Evolutionary conservation across 2,113 vertebrate species (phyloP).

Genomic region (Dunckerocampus dactyliophorus): DNA sequence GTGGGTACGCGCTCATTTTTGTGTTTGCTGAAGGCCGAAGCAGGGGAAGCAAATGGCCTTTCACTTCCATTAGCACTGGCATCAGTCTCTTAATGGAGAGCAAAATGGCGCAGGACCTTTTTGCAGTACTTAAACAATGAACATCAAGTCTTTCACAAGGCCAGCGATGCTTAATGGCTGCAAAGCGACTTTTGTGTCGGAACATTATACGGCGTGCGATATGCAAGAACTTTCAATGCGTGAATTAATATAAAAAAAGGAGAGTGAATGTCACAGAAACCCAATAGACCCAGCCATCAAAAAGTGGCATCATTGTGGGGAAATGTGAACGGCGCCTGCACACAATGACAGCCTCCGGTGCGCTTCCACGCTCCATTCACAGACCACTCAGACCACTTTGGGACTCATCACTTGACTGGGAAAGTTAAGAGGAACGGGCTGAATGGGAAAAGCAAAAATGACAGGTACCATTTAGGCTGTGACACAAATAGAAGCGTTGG

Average conservation of each 20-base stretch:
- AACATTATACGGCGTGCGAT: constrained; percentile 37
- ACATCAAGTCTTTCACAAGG: constrained; percentile 63
- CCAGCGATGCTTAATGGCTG: constrained; percentile 56
- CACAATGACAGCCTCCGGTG: constrained; percentile 15
- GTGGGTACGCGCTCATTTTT: constrained; percentile 53
- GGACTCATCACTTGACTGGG: not conserved
- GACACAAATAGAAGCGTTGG: too few species aligned
- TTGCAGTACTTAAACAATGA: constrained; percentile 65
- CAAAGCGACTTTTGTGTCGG: constrained; percentile 65
- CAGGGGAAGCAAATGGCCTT: constrained; percentile 62
- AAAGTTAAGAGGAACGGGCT: not conserved
- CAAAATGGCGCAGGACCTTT: constrained; percentile 67
- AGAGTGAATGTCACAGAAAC: constrained; percentile 22
- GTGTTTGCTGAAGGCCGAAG: constrained; percentile 57
- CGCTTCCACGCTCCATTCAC: constrained; percentile 1
- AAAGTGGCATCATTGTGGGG: constrained; percentile 5
- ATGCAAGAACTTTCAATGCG: constrained; percentile 30
- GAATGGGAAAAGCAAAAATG: too few species aligned
- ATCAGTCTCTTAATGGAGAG: constrained; percentile 69
- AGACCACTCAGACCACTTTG: constrained; percentile 11
- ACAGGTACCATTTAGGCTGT: too few species aligned
- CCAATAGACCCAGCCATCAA: constrained; percentile 18
- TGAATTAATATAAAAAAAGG: constrained; percentile 46
- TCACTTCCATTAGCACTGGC: constrained; percentile 68
- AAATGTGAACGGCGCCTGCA: constrained; percentile 24